Percentiles rank a stretch among this genome's conserved stretches.
phyloP scores from a whole-genome alignment of 2,113 vertebrate species.

The Tachysurus fulvidraco region DNA sequence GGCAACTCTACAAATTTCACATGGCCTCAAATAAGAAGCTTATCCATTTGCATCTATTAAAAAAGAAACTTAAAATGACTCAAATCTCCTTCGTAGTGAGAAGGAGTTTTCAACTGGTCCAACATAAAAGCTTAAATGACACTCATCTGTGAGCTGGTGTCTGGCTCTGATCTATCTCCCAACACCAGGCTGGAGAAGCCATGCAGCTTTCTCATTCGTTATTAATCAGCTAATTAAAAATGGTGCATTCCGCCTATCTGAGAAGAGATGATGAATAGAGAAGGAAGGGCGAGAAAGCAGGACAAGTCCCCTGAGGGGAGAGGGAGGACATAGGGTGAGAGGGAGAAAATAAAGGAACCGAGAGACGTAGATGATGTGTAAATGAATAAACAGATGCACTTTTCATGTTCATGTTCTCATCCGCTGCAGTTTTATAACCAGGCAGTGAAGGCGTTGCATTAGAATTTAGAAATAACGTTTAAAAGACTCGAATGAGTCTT shows the following conservation, averaged over 20 bases:
- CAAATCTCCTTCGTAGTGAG: neutral
- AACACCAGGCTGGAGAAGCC: conserved; percentile 23
- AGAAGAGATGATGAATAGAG: conserved; percentile 50
- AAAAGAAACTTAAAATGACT: neutral
- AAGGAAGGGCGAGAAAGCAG: conserved; percentile 49
- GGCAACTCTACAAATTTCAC: neutral
- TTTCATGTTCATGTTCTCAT: neutral
- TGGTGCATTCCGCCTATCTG: conserved; percentile 48
- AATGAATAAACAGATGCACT: conserved; percentile 19
- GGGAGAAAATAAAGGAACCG: neutral
- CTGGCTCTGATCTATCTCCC: conserved; percentile 12
- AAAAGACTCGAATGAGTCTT: neutral
- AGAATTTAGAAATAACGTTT: neutral
- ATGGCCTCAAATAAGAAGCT: neutral
- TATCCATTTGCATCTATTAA: neutral
- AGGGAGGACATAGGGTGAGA: conserved; percentile 16
- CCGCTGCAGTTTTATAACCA: neutral
- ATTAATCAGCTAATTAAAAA: conserved; percentile 57
- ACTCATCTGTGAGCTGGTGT: neutral
- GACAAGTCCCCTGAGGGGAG: conserved; percentile 44
- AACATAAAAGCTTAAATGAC: conserved; percentile 3
- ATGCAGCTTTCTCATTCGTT: conserved; percentile 45
- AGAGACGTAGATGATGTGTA: conserved; percentile 19
- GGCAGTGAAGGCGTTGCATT: neutral
- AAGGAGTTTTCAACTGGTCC: neutral